Evolutionary conservation across 2,797 vertebrate genomes (phyloP).

Genomic region (Heteromormyrus szaboi): DNA sequence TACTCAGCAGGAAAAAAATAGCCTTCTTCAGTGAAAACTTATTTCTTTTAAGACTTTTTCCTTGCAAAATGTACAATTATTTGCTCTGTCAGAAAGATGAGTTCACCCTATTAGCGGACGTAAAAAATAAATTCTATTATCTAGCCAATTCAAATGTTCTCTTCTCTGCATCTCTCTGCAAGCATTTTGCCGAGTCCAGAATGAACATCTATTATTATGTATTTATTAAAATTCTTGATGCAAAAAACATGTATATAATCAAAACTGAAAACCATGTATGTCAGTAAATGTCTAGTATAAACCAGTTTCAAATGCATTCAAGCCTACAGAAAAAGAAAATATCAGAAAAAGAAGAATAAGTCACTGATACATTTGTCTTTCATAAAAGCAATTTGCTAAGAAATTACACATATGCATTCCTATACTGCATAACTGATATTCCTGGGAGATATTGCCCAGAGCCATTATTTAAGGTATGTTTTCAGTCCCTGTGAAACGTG

Average conservation of each 20-base stretch:
- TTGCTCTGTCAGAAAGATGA: slow-evolving; percentile 6
- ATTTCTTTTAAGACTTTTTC: background rate
- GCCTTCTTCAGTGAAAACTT: background rate
- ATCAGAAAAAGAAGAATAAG: background rate
- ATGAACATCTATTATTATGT: background rate
- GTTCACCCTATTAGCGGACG: background rate
- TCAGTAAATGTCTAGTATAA: background rate
- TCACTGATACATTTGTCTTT: background rate
- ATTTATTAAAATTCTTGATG: slow-evolving; percentile 5
- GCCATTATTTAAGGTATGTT: background rate
- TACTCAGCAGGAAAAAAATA: background rate
- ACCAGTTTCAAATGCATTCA: background rate
- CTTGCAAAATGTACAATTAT: background rate
- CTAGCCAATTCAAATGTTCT: slow-evolving; percentile 9
- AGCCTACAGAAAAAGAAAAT: background rate
- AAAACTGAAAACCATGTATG: background rate
- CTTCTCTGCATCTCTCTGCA: background rate
- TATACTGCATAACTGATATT: background rate
- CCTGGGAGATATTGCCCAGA: background rate
- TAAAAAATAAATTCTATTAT: background rate
- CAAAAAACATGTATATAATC: background rate
- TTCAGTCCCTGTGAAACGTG: background rate
- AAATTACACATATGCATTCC: background rate
- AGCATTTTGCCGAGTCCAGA: background rate
- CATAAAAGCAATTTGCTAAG: background rate